Percentiles rank a stretch among this genome's conserved stretches.
Evolutionary conservation across 1,140 invertebrate species (phyloP).

Genomic region (Cyclina sinensis): DNA sequence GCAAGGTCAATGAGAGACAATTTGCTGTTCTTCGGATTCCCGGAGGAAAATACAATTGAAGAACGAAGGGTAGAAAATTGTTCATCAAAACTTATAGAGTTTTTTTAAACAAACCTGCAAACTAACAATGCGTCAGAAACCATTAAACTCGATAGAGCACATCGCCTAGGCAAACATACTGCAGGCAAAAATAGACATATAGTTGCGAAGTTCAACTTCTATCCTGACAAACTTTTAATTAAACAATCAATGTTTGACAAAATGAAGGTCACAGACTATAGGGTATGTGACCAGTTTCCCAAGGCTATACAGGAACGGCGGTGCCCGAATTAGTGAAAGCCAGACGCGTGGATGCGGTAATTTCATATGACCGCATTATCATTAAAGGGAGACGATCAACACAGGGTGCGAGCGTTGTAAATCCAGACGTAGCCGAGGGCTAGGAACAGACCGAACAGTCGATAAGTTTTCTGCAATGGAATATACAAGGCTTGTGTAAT

Average conservation of each 20-base stretch:
- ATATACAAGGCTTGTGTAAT: no score
- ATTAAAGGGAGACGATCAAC: constrained; percentile 15
- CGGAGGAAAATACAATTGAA: neutral
- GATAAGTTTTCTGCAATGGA: no score
- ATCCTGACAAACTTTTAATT: neutral
- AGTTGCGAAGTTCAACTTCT: constrained; percentile 40
- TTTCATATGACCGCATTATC: neutral
- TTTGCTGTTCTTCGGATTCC: constrained; percentile 9
- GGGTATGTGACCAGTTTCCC: constrained; percentile 1
- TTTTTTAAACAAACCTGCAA: neutral
- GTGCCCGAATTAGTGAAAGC: constrained; percentile 2
- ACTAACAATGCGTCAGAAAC: neutral
- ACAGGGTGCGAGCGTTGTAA: constrained; percentile 3
- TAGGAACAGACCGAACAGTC: no score
- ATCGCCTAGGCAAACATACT: neutral
- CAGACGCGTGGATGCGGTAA: neutral
- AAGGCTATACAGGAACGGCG: constrained; percentile 10
- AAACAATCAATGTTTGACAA: neutral
- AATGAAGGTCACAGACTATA: neutral
- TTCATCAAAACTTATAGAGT: neutral
- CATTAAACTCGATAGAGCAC: constrained; percentile 46
- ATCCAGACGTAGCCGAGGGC: constrained; percentile 39
- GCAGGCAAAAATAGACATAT: constrained; percentile 3
- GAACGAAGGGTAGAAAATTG: constrained; percentile 13
- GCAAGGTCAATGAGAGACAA: constrained; percentile 37